Base-by-base conservation (phyloP, 1,140 invertebrate genomes). In the Camponotus pennsylvanicus region DNA sequence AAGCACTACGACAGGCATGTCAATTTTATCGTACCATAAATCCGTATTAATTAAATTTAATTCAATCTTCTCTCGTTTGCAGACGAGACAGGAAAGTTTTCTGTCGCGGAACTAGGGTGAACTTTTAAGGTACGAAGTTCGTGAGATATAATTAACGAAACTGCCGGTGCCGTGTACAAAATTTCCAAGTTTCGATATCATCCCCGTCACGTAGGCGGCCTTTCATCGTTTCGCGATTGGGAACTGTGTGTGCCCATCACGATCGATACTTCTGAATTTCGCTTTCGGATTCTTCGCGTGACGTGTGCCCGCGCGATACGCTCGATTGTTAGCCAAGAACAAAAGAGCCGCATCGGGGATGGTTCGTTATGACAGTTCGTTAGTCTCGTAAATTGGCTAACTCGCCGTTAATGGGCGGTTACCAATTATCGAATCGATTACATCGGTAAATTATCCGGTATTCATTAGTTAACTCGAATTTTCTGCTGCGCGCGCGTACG, bases 291-390 rank as follows among this genome's bases (percentile, higher is more conserved):
- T 70, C 77, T 82, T 82, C 52, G 49, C 61, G 55, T 37, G 45
- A 77, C n/a, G n/a, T 34, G 57, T 63, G 87, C 79, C 57, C 57
- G 75, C 73, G 69, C 71, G 59, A 13, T 7, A 9, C 34, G 69
- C 59, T 49, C 88, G 73, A 90, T 89, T 87, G 85, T 77, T 86
- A 69, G 86, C 88, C 86, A 87, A 77, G 89, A 90, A 90, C 86
- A 90, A 90, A 90, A 90, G 89, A 75, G 73, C 73, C 85, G 42
- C 59, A 45, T 55, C 73, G 77, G 32, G 32, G 49, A 7, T 61
- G 63, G 89, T 90, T 90, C 88, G 86, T 90, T 90, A 90, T 90
- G 89, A 90, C 89, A 90, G 88, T 90, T 90, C 88, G 89, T 90
- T 90, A 88, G 82, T 77, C 79, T 52, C 70, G 89, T 82, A 90